Conservation (phyloP, 1,140 invertebrate species). For the Brachionus rotundiformis region DNA sequence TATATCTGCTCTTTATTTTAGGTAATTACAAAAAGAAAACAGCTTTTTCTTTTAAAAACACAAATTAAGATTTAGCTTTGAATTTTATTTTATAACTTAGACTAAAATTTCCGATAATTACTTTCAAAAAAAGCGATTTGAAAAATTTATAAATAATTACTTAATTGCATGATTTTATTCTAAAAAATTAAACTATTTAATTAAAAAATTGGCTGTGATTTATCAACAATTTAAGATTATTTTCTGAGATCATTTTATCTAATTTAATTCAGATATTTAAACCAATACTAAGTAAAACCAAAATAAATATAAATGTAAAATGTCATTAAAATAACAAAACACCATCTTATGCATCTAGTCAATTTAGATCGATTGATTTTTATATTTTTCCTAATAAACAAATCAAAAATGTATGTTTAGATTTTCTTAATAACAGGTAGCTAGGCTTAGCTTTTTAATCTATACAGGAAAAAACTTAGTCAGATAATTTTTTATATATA, state of each 20-base stretch:
- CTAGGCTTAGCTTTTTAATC: background rate
- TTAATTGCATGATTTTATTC: background rate
- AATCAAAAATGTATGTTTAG: background rate
- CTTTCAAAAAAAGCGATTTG: background rate
- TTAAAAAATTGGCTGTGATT: background rate
- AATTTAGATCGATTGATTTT: background rate
- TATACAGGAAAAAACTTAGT: background rate
- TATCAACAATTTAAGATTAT: too few species aligned
- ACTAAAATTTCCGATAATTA: background rate
- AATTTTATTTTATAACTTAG: too few species aligned
- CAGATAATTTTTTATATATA: conserved; percentile 8
- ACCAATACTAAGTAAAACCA: background rate
- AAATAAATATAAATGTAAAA: background rate
- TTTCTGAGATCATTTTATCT: background rate
- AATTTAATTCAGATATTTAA: background rate
- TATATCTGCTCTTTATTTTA: too few species aligned
- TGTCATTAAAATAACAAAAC: background rate
- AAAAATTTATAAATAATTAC: background rate
- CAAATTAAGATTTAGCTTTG: too few species aligned
- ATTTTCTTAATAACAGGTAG: conserved; percentile 3
- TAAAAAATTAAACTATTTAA: background rate
- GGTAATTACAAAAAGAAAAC: too few species aligned
- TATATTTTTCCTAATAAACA: background rate
- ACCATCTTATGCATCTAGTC: background rate
- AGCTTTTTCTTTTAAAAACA: too few species aligned